Base-by-base conservation (phyloP, 2,113 vertebrate species). In the Buteo buteo region DNA sequence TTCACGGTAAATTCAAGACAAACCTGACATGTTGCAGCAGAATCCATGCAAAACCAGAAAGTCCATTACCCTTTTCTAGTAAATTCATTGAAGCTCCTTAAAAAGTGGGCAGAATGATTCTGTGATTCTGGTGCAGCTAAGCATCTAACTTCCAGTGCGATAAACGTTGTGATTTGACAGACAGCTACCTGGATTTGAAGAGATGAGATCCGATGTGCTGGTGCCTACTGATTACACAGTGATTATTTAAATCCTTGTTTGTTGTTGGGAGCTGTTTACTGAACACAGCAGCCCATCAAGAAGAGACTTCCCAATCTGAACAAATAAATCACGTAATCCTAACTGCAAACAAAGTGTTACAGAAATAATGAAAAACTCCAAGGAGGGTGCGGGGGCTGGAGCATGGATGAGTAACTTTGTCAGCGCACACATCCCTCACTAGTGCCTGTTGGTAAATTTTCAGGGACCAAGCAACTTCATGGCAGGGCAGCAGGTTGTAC, bases 221-320 rank as follows among this genome's bases (percentile, higher is more conserved):
- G 88, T 90, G 85, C 89, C 94, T 97, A 96, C 96, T 98, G 98
- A 97, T 98, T 98, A 97, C 82, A 97, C 96, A 97, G 92, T 92
- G 95, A 98, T 98, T 97, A 96, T 96, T 98, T 97, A 97, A 98
- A 98, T 97, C 94, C 97, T 96, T 98, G 71, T 96, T 97, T 97
- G 91, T 95, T 91, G 93, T 94, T 81, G 93, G 87, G 65, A 93
- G 57, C 88, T 97, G 96, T 98, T 98, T 97, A 95, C 94, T 5
- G 24, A 97, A 92, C 61, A 93, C 90, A 95, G 96, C 62, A 94
- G 83, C 90, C 94, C 96, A 84, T 95, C 96, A 98, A 96, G 95
- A 94, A 97, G 71, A 86, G 66, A 57, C 72, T 97, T 95, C 94
- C 77, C 81, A 95, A 79, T 94, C 93, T 97, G 97, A 97, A 95